phyloP scores from a whole-genome alignment of 2,797 vertebrate species.

The Chelonia mydas region DNA sequence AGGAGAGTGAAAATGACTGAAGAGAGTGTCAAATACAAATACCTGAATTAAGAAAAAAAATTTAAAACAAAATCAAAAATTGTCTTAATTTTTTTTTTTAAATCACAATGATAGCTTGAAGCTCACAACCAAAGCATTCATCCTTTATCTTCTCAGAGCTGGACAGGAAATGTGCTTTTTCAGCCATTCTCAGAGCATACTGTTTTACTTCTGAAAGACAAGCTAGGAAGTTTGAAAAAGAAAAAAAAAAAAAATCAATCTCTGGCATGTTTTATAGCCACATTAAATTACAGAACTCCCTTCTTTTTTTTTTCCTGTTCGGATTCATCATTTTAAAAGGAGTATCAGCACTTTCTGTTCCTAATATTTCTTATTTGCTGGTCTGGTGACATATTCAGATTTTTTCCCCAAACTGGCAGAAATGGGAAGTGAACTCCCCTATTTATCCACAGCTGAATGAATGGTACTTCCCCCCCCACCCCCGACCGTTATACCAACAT shows the following conservation, averaged over 20 bases:
- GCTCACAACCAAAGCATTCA: not conserved
- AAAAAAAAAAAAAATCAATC: not conserved
- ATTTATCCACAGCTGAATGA: not conserved
- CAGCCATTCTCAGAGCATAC: not conserved
- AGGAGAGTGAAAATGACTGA: not conserved
- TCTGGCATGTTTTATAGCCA: not conserved
- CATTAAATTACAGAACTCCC: not conserved
- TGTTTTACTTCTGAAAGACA: conserved; percentile 4
- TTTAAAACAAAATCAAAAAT: not conserved
- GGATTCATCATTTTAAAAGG: not conserved
- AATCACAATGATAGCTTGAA: not conserved
- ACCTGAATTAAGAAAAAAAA: not conserved
- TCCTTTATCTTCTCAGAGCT: not conserved
- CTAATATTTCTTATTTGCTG: not conserved
- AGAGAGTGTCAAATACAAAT: not conserved
- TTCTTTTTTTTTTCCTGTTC: not conserved
- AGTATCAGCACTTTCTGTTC: not conserved
- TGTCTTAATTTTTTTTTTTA: not conserved
- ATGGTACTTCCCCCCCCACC: not conserved
- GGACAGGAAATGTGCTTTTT: conserved; percentile 17
- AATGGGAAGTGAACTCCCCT: not conserved
- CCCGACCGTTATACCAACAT: not conserved
- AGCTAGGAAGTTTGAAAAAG: not conserved
- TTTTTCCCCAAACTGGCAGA: not conserved
- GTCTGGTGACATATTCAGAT: rapidly evolving